Evolutionary conservation across 2,797 vertebrate species (phyloP).

Genomic region (Petrocephalus schoutedeni): DNA sequence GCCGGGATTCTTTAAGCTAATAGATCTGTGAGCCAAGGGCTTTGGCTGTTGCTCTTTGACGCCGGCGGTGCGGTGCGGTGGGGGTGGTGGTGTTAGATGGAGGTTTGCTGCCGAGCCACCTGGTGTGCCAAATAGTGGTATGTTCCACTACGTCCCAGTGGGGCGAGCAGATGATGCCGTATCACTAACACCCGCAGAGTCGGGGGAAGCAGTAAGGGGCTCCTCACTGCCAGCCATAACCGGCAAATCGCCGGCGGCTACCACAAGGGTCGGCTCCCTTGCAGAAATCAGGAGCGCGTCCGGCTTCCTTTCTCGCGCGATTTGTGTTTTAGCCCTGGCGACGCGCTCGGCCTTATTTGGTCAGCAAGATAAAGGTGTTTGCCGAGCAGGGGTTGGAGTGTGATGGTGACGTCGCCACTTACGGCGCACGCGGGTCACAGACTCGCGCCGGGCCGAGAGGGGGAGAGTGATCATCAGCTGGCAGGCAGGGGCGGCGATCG

Average conservation of each 20-base stretch:
- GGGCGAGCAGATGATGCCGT: not conserved
- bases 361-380: conserved; percentile 17
- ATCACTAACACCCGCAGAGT: not conserved
- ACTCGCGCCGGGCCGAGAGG: not conserved
- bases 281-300: not conserved
- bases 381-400: not conserved
- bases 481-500: not conserved
- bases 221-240: not conserved
- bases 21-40: not conserved
- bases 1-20: not conserved
- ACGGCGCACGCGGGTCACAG: not conserved
- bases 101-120: not conserved
- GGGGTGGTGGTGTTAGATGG: not conserved
- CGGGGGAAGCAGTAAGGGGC: not conserved
- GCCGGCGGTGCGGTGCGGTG: not conserved
- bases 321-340: not conserved
- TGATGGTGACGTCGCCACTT: not conserved
- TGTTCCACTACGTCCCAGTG: conserved; percentile 4
- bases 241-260: not conserved
- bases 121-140: conserved; percentile 9
- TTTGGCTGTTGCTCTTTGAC: not conserved
- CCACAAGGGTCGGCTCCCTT: not conserved
- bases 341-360: not conserved
- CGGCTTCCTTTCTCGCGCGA: not conserved
- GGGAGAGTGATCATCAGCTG: not conserved